A percentile compares a stretch with the other conserved stretches of the same genome.
Evolutionary conservation across 2,113 vertebrate species (phyloP).

Genomic region (Pseudopodoces humilis): DNA sequence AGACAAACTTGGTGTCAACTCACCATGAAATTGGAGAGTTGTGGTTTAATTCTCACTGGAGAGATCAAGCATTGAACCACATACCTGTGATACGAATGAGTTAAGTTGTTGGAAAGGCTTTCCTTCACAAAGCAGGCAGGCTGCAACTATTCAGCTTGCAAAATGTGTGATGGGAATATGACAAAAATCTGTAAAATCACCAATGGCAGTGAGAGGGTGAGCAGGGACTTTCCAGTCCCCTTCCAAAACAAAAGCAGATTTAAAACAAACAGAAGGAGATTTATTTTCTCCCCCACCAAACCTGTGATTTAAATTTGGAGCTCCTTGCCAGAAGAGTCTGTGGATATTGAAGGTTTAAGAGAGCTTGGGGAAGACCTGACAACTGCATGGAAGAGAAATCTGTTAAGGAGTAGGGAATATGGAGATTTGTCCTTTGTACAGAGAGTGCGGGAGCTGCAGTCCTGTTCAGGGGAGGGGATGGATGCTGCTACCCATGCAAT

Average conservation of each 20-base stretch:
- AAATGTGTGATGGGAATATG: background rate
- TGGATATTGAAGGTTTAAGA: background rate
- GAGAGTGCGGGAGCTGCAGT: background rate
- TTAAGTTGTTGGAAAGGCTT: background rate
- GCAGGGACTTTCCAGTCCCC: background rate
- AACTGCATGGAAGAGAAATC: background rate
- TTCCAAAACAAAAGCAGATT: background rate
- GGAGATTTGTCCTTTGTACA: background rate
- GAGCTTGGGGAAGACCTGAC: background rate
- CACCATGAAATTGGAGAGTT: background rate
- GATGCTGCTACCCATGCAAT: background rate
- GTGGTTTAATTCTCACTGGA: background rate
- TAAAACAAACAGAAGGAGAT: background rate
- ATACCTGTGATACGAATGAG: background rate
- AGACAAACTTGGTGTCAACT: background rate
- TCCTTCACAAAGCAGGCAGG: background rate
- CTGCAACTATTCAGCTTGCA: background rate
- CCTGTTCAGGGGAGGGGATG: fast-evolving
- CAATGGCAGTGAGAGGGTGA: background rate
- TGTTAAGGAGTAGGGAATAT: background rate
- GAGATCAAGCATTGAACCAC: background rate
- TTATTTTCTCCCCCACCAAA: fast-evolving
- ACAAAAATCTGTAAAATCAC: background rate
- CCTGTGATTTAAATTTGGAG: background rate
- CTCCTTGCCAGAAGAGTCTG: background rate